Evolutionary conservation across 2,888 invertebrate genomes (phyloP), one percentile per base, ranked within the genome.

Genomic region (Drosophila nigricruria): DNA sequence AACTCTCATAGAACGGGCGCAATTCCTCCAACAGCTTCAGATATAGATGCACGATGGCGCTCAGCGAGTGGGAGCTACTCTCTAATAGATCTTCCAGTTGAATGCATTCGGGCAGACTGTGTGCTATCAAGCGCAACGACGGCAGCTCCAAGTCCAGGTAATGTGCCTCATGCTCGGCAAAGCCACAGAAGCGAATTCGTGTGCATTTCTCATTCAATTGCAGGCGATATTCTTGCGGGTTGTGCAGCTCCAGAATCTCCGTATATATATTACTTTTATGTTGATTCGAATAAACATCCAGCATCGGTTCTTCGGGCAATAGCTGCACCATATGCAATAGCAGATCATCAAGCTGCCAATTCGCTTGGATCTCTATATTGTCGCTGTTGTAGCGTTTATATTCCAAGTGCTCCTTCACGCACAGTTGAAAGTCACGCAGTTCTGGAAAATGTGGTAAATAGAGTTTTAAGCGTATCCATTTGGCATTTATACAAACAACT

Each of bases 51-150:
- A 89, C 27, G 0, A 42, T 56, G 10, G 73, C 73, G 12, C 56
- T 63, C 1, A 86, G 59, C 0, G 64, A 53, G 3, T 53, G 52
- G 0, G 67, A 69, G 12, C 50, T 68, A 30, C 73, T 80, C 0
- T 67, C 70, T 32, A 92, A 79, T 14, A 90, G 42, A 27, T 88
- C 78, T 0, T 68, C 45, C 75, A 91, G 77, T 8, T 74, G 64
- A 14, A 92, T 54, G 63, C 89, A 84, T 9, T 82, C 82, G 0
- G 93, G 93, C 3, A 93, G 70, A 65, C 92, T 93, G 64, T 92
- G 91, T 0, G 79, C 79, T 10, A 75, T 34, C 12, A 92, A 25
- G 2, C 75, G 70, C 1, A 92, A 50, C 4, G 74, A 63, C 3
- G 88, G 87, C 30, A 91, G 34, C 23, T 76, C 76, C 16, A 92